These are phyloP conservation scores for Melinaea marsaeus DNA, from an alignment of 2,888 invertebrate genomes.

Conservation along the genomic window DNA sequence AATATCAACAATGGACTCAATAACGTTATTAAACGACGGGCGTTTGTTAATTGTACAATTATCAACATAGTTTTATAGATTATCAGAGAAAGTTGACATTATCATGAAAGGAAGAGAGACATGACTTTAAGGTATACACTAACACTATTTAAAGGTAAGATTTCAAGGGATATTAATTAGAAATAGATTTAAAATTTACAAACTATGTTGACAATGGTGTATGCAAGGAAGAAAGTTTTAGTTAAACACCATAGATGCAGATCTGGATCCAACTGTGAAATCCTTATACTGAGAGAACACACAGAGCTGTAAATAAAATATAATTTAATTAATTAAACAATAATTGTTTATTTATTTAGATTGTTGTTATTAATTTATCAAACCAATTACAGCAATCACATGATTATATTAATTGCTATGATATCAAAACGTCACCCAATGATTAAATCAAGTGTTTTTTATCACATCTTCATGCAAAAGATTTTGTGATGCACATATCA, in stretches of 20 bases:
- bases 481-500: no score
- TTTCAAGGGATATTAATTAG: neutral
- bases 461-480: no score
- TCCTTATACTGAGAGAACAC: conserved; percentile 97
- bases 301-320: conserved; percentile 84
- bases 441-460: no score
- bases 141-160: neutral
- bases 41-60: conserved; percentile 21
- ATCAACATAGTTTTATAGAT: conserved; percentile 21
- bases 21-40: conserved; percentile 60
- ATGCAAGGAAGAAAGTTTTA: conserved; percentile 39
- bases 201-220: conserved; percentile 24
- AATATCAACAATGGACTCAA: conserved; percentile 76
- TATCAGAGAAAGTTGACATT: neutral
- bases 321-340: no score
- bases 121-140: no score
- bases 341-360: no score
- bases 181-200: neutral
- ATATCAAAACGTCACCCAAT: no score
- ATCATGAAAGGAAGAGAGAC: no score
- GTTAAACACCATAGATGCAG: conserved; percentile 83
- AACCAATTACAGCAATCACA: no score
- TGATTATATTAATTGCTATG: no score
- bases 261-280: conserved; percentile 90
- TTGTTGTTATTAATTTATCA: no score